Evolutionary conservation across 2,797 vertebrate species (phyloP).

Genomic region (Arctocebus calabarensis): DNA sequence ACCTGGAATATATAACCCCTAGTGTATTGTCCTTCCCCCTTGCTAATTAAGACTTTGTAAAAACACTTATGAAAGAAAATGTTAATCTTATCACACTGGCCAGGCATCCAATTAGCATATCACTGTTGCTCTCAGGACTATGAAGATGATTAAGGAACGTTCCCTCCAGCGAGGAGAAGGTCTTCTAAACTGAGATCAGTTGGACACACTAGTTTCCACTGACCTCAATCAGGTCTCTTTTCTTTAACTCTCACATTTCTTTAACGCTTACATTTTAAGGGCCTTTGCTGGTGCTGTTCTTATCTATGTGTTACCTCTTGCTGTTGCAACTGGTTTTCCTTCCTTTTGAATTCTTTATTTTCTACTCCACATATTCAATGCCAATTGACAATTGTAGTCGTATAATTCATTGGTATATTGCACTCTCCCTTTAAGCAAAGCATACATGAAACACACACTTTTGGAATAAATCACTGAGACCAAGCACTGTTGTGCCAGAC

Average conservation of each 20-base stretch:
- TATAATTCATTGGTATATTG: background rate
- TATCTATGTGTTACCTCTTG: background rate
- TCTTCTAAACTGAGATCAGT: background rate
- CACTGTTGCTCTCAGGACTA: background rate
- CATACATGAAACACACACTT: background rate
- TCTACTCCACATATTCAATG: background rate
- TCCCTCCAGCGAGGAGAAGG: background rate
- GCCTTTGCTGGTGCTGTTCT: background rate
- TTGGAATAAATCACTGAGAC: background rate
- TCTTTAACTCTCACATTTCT: background rate
- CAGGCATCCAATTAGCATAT: background rate
- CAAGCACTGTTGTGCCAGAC: background rate
- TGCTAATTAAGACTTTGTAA: background rate
- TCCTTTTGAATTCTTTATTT: background rate
- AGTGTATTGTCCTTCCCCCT: background rate
- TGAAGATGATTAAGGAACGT: background rate
- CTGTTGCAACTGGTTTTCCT: background rate
- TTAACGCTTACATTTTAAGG: background rate
- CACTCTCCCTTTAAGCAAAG: background rate
- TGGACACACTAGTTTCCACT: background rate
- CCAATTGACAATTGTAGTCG: background rate
- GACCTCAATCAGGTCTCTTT: background rate
- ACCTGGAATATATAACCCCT: background rate
- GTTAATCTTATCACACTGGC: constrained; percentile 16
- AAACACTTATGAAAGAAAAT: constrained; percentile 21